These are phyloP conservation scores for Oscheius sp. DNA, from an alignment of 1,140 invertebrate genomes.

Conservation along the genomic window DNA sequence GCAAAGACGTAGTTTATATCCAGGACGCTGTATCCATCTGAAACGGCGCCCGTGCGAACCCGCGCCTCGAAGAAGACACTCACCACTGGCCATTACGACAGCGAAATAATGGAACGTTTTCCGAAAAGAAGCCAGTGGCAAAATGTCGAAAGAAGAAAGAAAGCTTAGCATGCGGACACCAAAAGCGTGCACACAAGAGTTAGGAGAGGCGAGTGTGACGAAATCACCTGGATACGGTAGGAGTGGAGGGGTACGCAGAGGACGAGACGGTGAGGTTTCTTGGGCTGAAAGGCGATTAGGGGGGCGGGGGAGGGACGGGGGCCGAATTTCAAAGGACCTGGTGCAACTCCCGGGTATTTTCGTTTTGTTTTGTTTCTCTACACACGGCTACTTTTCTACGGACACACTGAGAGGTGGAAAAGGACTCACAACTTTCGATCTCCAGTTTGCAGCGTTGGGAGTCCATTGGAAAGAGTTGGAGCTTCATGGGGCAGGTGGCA, in stretches of 20 bases:
- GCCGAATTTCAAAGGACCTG: slow-evolving; percentile 6
- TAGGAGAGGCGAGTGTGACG: slow-evolving; percentile 11
- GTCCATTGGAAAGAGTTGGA: slow-evolving; percentile 95
- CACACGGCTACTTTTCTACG: slow-evolving; percentile 25
- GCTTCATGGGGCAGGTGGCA: slow-evolving; percentile 92
- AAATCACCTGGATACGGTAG: not conserved
- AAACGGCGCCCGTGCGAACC: no score
- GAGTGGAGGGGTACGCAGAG: no score
- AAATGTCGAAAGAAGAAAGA: slow-evolving; percentile 60
- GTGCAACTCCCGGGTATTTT: slow-evolving; percentile 15
- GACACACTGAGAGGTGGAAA: slow-evolving; percentile 8
- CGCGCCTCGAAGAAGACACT: no score
- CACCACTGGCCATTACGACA: no score
- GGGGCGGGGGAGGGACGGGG: not conserved
- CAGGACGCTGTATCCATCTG: slow-evolving; percentile 93
- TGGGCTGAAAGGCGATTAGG: not conserved
- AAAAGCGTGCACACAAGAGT: not conserved
- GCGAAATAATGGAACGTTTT: no score
- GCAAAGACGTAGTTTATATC: slow-evolving; percentile 87
- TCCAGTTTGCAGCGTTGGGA: slow-evolving; percentile 66
- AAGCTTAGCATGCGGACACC: not conserved
- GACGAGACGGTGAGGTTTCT: no score
- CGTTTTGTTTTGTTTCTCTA: slow-evolving; percentile 10
- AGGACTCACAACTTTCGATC: slow-evolving; percentile 65
- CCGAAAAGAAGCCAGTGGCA: no score